Conservation (phyloP, 1,140 invertebrate genomes). For the Diploscapter pachys region DNA sequence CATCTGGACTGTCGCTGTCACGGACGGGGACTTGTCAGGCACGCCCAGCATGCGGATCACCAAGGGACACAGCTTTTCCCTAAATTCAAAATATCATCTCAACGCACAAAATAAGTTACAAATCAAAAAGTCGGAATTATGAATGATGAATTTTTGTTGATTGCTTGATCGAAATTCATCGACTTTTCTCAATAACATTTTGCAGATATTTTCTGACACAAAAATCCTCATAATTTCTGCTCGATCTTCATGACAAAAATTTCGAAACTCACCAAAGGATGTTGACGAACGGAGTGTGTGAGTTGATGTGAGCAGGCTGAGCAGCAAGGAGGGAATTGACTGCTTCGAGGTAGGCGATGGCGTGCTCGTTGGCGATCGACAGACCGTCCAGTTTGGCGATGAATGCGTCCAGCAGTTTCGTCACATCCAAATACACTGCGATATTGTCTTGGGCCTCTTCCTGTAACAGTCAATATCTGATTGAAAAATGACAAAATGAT, state of each 20-base stretch:
- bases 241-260: not conserved
- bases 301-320: constrained; percentile 14
- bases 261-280: constrained; percentile 22
- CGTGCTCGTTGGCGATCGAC: constrained; percentile 26
- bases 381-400: constrained; percentile 25
- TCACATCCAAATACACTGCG: constrained; percentile 30
- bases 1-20: not conserved
- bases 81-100: not conserved
- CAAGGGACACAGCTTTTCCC: constrained; percentile 34
- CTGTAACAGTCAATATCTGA: not conserved
- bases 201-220: not conserved
- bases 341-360: constrained; percentile 21
- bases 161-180: not conserved
- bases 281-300: constrained; percentile 29
- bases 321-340: constrained; percentile 22
- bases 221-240: not conserved
- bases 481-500: no score
- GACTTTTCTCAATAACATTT: not conserved
- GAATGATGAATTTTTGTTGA: not conserved
- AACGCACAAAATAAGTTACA: not conserved
- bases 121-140: not conserved
- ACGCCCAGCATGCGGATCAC: constrained; percentile 31
- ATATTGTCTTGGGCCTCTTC: constrained; percentile 30
- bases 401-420: constrained; percentile 22
- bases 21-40: constrained; percentile 24